Evolutionary conservation across 92 coral and sea anemone genomes (phyloP), one percentile per base, ranked within the genome.

Genomic region (Epizoanthus stellaris): DNA sequence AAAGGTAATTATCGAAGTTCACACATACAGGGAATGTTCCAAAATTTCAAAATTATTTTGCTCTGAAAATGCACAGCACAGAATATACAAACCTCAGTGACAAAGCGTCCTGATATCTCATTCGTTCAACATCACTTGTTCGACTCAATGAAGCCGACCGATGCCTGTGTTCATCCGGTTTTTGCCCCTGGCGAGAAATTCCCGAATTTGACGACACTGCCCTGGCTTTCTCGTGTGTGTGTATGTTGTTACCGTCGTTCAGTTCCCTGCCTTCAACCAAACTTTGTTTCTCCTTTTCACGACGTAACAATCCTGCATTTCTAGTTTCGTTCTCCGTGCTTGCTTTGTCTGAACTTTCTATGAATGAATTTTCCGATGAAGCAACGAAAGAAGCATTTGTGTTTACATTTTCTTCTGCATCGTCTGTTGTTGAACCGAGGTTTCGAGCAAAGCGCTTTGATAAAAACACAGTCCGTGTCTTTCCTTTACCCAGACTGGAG

Each of bases 381-480:
- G 40, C 42, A 82, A 70, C 86, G 45, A 65, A n/a, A 69, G 59
- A 62, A 70, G 70, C 64, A 43, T 5, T 71, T 16, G 84, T 79
- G 64, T 53, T 52, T 67, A 59, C 60, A 52, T 47, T 69, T 76
- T 90, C 90, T 15, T 60, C 80, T 21, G 67, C 71, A 58, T 90
- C 88, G 63, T 53, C 89, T 73, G 79, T 79, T 36, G 36, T 81
- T 81, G 86, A 80, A 70, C 88, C 85, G 75, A 94, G 92, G 73
- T 94, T 91, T 80, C 98, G 89, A 4, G 98, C 89, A 86, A 94
- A 94, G 82, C 92, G 94, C 63, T 87, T 81, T 23, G 91, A 91
- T 34, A 94, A 89, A 64, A 57, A 80, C 4, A 87, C 83, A 63
- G 83, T 62, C 40, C 83, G 66, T 69, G 85, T 45, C 54, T 71